Conservation (phyloP, 2,888 invertebrate species). For the Melipona beecheii region DNA sequence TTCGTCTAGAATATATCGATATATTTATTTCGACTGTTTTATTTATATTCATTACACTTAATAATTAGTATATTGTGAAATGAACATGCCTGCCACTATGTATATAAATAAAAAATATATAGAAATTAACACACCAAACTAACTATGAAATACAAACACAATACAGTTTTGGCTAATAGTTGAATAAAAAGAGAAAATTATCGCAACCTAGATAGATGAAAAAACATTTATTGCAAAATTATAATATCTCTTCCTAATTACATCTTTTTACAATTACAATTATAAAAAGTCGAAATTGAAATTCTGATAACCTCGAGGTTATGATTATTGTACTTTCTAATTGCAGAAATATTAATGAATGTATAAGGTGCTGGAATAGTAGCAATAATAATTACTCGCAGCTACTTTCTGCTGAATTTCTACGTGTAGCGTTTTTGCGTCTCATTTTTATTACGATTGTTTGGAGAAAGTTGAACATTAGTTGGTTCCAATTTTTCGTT, state of each 20-base stretch:
- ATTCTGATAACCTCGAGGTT: background rate
- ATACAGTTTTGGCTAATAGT: no score
- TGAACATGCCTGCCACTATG: no score
- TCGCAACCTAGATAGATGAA: no score
- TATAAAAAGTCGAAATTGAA: background rate
- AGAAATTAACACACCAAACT: no score
- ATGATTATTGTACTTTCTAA: background rate
- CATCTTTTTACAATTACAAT: background rate
- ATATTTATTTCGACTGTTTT: no score
- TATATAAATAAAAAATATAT: no score
- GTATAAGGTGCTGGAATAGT: background rate
- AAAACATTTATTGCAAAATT: no score
- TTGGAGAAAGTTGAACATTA: slow-evolving; percentile 56
- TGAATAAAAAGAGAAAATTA: no score
- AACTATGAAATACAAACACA: no score
- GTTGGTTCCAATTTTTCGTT: slow-evolving; percentile 12
- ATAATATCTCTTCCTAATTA: background rate
- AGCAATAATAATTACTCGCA: background rate
- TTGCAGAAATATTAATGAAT: background rate
- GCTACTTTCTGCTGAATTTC: slow-evolving; percentile 32
- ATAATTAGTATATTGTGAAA: no score
- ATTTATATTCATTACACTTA: no score
- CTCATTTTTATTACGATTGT: slow-evolving; percentile 10
- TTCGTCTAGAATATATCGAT: no score
- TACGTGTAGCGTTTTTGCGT: slow-evolving; percentile 14